Conservation (phyloP, 2,888 invertebrate genomes). For the Drosophila rellima region DNA sequence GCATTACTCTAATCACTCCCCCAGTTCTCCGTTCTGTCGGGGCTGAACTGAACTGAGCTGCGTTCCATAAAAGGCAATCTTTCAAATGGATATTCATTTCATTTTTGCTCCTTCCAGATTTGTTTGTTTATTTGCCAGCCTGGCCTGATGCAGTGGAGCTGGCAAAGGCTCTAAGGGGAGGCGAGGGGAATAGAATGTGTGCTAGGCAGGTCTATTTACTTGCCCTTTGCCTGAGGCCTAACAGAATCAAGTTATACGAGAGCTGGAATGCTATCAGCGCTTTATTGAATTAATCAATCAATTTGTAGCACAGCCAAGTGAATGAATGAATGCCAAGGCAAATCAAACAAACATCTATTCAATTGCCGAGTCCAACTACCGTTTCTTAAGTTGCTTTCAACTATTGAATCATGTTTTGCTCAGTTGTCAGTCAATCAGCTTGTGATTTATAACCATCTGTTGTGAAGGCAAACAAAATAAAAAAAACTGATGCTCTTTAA, state of each 20-base stretch:
- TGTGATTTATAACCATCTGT: slow-evolving; percentile 55
- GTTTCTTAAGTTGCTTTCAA: slow-evolving; percentile 15
- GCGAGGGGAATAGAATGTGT: too few species aligned
- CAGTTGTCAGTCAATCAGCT: slow-evolving; percentile 11
- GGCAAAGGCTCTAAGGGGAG: too few species aligned
- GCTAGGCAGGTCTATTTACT: slow-evolving; percentile 1
- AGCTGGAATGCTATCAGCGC: slow-evolving; percentile 47
- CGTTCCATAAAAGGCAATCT: slow-evolving; percentile 65
- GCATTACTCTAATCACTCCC: slow-evolving; percentile 74
- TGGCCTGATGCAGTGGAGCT: slow-evolving; percentile 27
- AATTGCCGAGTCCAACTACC: slow-evolving; percentile 21
- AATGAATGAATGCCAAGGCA: slow-evolving; percentile 40
- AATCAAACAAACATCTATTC: slow-evolving; percentile 46
- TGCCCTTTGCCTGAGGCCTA: slow-evolving; percentile 17
- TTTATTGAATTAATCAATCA: slow-evolving; percentile 78
- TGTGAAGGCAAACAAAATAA: not conserved
- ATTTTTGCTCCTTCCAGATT: slow-evolving; percentile 40
- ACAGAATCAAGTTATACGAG: slow-evolving; percentile 26
- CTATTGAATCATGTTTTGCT: slow-evolving; percentile 5
- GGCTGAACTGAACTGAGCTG: not conserved
- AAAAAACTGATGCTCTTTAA: slow-evolving; percentile 39
- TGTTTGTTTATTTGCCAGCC: slow-evolving; percentile 30
- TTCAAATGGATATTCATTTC: slow-evolving; percentile 70
- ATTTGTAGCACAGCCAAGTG: slow-evolving; percentile 49
- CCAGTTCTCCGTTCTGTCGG: too few species aligned